Base-by-base conservation (phyloP, 2,797 vertebrate species). In the Channallabes apus region DNA sequence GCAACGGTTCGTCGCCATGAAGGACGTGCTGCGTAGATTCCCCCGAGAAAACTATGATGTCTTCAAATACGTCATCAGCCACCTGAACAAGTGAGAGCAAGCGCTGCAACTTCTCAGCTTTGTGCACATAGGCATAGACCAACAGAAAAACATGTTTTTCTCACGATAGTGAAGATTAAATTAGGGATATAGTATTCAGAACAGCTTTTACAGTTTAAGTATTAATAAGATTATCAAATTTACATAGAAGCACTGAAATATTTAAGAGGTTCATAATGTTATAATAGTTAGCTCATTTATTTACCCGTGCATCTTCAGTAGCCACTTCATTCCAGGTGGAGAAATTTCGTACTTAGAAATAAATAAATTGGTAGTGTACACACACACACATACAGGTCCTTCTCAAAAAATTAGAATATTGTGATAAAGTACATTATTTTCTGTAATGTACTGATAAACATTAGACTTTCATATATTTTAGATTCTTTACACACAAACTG, bases 11-110 rank as follows among this genome's bases (percentile, higher is more conserved):
- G 96, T 96, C 12, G 94, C 96, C 56, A 96, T 98, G 88, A 97
- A 96, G 92, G 97, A 99, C n/a, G 94, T 97, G 61, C 94, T 98
- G 85, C 95, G 94, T 89, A 96, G 93, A 84, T 98, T 99, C 88
- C 97, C 97, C 29, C 96, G 93, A 91, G 97, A 99, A 88, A 99
- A 99, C 93, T 96, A 97, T 0, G 97, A 98, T 84, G 96, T 99
- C 94, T 98, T 99, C 96, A 98, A 95, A 95, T 99, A 97, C 6
- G 97, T 99, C 93, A 96, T 96, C 91, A 96, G 93, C 73, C 97
- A 99, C 93, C 93, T 99, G 87, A 96, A 96, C 95, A 98, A 95
- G 97, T 98, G 93, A 73, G 96, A 94, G 87, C 85, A 76, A 81
- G 32, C 67, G 5, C 61, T 51, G 12, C 61, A 79, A 24, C 71